Evolutionary conservation across 92 coral and sea anemone species (phyloP).

Genomic region (Zoanthus sociatus): DNA sequence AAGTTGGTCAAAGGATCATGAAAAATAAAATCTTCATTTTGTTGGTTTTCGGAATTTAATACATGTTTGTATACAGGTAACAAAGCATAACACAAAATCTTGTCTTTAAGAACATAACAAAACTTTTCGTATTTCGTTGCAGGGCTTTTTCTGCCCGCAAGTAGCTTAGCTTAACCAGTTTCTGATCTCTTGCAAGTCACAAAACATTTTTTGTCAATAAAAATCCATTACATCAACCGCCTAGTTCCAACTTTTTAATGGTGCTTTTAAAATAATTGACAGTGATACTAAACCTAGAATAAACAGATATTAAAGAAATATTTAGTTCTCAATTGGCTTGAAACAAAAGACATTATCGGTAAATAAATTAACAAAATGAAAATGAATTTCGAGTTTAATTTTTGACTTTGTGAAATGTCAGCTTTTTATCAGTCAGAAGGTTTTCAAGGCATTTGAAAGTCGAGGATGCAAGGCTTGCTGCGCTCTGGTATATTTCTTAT

Average conservation of each 20-base stretch:
- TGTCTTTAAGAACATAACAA: background rate
- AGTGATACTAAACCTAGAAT: background rate
- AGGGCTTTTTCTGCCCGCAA: background rate
- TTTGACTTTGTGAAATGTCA: conserved; percentile 20
- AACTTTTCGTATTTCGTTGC: background rate
- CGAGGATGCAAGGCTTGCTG: background rate
- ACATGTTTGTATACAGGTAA: background rate
- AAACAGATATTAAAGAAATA: conserved; percentile 16
- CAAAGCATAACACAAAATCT: background rate
- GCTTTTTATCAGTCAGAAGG: background rate
- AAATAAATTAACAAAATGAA: background rate
- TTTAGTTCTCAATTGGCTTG: conserved; percentile 5
- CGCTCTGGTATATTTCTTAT: conserved; percentile 7
- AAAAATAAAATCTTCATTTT: too few relatives aligned
- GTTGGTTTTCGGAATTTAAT: background rate
- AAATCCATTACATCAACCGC: background rate
- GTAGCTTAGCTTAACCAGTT: background rate
- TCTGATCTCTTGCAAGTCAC: background rate
- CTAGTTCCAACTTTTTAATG: background rate
- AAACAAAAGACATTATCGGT: background rate
- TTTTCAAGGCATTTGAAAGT: background rate
- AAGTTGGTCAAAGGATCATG: too few relatives aligned
- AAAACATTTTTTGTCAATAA: background rate
- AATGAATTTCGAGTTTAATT: background rate
- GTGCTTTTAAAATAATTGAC: background rate